Evolutionary conservation across 64 coral and sea anemone species (phyloP), one percentile per base, ranked within the genome.

Genomic region (Platygyra sinensis): DNA sequence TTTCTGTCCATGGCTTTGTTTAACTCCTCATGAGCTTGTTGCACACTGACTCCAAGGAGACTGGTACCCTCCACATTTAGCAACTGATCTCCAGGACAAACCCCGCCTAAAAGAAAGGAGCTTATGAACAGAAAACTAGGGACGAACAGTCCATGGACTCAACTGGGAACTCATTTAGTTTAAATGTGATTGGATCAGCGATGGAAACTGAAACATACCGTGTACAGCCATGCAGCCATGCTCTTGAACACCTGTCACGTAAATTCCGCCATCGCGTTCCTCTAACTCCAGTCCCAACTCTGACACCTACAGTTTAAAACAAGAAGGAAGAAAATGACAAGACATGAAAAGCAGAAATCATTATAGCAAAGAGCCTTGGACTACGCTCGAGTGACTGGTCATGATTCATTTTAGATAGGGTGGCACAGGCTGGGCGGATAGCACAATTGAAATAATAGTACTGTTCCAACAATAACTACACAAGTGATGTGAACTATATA

Each of bases 1-100:
- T 81, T 79, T 38, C 94, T 87, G 25, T 72, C 80, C 94, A 96
- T 93, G 15, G 87, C 94, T 69, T 80, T 76, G 13, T 80, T 87
- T 24, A 96, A 46, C 73, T 96, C 94, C 14, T 72, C 72, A 9
- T 90, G 80, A 22, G 94, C 94, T 62, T 96, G 74, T 81, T 90
- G 74, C 0, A 89, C 87, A 61, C 20, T 89, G 65, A 96, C 29
- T 1, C 74, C 91, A 22, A 96, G 38, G 32, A 96, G 89, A 82
- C 91, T 96, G 24, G 87, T 90, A 0, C 94, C 94, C 62, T 96
- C 94, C 55, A 96, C 94, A 54, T 96, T 96, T 19, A 96, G 76
- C 19, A 96, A 69, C 49, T 96, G 94, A 42, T 96, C 94, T 69
- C 91, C 91, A 8, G 65, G 74, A 46, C 93, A 65, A 54, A 96